phyloP scores from a whole-genome alignment of 2,888 invertebrate genomes.

The Drosophila subsilvestris region DNA sequence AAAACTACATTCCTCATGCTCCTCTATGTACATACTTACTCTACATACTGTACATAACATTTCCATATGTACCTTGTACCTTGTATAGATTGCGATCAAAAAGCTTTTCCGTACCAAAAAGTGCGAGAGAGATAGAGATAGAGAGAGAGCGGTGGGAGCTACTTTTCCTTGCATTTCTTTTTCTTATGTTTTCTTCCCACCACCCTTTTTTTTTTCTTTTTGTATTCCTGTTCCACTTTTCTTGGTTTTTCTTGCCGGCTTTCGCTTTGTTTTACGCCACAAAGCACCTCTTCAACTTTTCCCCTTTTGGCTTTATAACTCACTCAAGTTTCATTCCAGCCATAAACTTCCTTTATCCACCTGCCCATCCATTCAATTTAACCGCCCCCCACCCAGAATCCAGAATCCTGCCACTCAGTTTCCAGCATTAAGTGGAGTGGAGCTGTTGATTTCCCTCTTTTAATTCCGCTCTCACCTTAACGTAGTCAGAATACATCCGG shows the following conservation, averaged over 20 bases:
- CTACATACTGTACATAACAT: background rate
- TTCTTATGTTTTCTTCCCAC: background rate
- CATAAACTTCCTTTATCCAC: background rate
- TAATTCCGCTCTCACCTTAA: conserved; percentile 35
- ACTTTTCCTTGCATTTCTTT: conserved; percentile 4
- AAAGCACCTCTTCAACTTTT: conserved; percentile 36
- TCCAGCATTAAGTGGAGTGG: conserved; percentile 34
- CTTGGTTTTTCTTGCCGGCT: conserved; percentile 20
- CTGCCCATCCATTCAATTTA: background rate
- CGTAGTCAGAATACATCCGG: conserved; percentile 39
- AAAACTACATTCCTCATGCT: background rate
- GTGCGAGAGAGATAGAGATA: background rate
- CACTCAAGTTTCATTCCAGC: conserved; percentile 22
- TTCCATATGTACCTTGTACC: background rate
- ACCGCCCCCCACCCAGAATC: background rate
- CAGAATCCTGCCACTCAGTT: conserved; percentile 12
- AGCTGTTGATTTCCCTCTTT: conserved; percentile 46
- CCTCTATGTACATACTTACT: background rate
- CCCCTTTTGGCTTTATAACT: conserved; percentile 44
- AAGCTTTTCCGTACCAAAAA: background rate
- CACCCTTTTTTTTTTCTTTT: conserved; percentile 13
- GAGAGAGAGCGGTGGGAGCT: background rate
- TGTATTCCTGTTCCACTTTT: background rate
- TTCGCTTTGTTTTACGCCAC: conserved; percentile 34
- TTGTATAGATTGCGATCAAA: background rate